A percentile compares a stretch with the other conserved stretches of the same genome.
phyloP scores from a whole-genome alignment of 2,113 vertebrate genomes.

The Sapayoa aenigma region DNA sequence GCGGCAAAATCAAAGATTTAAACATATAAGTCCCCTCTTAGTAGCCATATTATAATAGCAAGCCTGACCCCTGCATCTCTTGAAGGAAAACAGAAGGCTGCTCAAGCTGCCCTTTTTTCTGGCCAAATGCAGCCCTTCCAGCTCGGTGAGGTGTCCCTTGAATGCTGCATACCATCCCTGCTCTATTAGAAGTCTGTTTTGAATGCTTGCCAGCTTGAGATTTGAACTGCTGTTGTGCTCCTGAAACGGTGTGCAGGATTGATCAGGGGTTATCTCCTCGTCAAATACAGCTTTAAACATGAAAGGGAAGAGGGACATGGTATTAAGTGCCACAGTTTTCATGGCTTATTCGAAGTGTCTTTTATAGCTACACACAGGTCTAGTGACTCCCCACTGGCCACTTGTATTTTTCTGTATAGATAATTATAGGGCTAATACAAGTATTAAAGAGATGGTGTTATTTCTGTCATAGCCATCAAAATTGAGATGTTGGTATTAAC shows the following conservation, averaged over 20 bases:
- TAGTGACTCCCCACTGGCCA: background rate
- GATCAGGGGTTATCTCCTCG: background rate
- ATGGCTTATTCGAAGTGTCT: background rate
- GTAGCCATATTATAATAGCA: background rate
- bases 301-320: background rate
- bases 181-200: background rate
- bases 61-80: background rate
- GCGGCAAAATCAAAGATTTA: background rate
- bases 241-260: fast-evolving
- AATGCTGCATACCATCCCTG: background rate
- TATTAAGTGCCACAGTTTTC: background rate
- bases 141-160: background rate
- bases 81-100: background rate
- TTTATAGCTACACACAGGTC: background rate
- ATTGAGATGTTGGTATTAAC: background rate
- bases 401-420: background rate
- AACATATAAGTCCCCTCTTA: background rate
- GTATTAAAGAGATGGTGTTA: background rate
- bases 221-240: background rate
- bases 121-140: background rate
- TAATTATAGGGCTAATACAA: background rate
- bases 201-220: background rate
- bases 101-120: background rate
- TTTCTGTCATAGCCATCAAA: conserved; percentile 2
- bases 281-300: background rate